Evolutionary conservation across 1,140 invertebrate genomes (phyloP), one percentile per base, ranked within the genome.

Genomic region (Branchinecta lindahli): DNA sequence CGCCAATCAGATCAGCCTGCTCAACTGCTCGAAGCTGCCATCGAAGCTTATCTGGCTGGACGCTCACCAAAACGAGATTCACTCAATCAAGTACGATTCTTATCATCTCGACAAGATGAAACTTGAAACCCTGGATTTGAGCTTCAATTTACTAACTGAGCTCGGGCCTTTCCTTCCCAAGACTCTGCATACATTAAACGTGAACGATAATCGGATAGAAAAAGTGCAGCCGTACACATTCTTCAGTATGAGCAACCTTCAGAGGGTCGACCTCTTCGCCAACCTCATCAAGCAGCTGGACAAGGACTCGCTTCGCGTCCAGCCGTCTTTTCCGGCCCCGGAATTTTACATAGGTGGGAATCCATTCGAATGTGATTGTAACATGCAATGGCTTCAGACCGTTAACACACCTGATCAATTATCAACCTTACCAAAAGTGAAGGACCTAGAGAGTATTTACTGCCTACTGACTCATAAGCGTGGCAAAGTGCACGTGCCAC

Each of bases 391-490:
- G 90, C 78, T 93, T 75, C 89, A 91, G 77, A 81, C 88, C 73
- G 89, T 91, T 72, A 91, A 92, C 74, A 75, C 77, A 44, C 72
- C 80, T 8, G 78, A 80, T 61, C 80, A 87, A 77, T 80, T 87
- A 15, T 81, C 91, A 12, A 90, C 93, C 76, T 89, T 94, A 79
- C 92, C 92, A 6, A 82, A 86, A 70, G 88, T 96, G 44, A 90
- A 92, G 87, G 93, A 96, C 77, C 82, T 95, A 72, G 90, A 93
- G 74, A 89, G 87, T 70, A 90, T 96, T 72, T 92, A 90, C 77
- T 95, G 92, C 79, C 90, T 91, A 75, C 83, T 96, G 75, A 81
- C 93, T 12, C 91, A 94, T 80, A 89, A 87, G 75, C 82, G 91
- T 68, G 88, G 90, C 75, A 84, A 85, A 65, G 86, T 86, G 72